Percentiles rank a stretch among this genome's conserved stretches.
phyloP scores from a whole-genome alignment of 1,140 invertebrate species.

The Drosophila carrolli region DNA sequence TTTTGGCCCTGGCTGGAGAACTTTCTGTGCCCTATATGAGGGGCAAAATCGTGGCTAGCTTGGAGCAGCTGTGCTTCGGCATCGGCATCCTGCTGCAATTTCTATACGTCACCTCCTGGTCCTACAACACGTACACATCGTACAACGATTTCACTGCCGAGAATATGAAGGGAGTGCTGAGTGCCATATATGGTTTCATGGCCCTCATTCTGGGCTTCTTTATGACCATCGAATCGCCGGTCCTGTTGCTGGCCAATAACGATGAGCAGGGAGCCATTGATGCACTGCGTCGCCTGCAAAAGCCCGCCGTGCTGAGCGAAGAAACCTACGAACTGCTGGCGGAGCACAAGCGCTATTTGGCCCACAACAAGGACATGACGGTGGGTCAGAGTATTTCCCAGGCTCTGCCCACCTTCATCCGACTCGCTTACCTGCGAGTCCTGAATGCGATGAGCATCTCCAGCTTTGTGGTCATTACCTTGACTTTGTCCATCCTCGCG shows the following conservation, averaged over 20 bases:
- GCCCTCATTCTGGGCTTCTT: constrained; percentile 22
- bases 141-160: constrained; percentile 17
- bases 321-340: constrained; percentile 61
- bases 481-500: background rate
- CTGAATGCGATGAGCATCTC: constrained; percentile 60
- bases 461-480: background rate
- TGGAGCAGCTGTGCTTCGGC: constrained; percentile 40
- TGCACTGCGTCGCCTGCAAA: constrained; percentile 56
- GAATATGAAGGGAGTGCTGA: constrained; percentile 53
- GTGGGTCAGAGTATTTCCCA: constrained; percentile 30
- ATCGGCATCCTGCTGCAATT: constrained; percentile 49
- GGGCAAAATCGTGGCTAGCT: constrained; percentile 7
- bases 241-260: constrained; percentile 51
- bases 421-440: constrained; percentile 35
- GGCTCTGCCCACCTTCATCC: constrained; percentile 35
- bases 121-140: background rate
- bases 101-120: constrained; percentile 32
- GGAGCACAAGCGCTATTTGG: constrained; percentile 63
- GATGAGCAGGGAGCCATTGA: constrained; percentile 55
- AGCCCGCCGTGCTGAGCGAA: constrained; percentile 34
- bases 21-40: constrained; percentile 41
- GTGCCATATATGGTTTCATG: constrained; percentile 41
- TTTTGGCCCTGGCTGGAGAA: constrained; percentile 57
- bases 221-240: constrained; percentile 58
- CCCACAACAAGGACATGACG: constrained; percentile 45